Evolutionary conservation across 2,888 invertebrate species (phyloP).

Genomic region (Cancer borealis): DNA sequence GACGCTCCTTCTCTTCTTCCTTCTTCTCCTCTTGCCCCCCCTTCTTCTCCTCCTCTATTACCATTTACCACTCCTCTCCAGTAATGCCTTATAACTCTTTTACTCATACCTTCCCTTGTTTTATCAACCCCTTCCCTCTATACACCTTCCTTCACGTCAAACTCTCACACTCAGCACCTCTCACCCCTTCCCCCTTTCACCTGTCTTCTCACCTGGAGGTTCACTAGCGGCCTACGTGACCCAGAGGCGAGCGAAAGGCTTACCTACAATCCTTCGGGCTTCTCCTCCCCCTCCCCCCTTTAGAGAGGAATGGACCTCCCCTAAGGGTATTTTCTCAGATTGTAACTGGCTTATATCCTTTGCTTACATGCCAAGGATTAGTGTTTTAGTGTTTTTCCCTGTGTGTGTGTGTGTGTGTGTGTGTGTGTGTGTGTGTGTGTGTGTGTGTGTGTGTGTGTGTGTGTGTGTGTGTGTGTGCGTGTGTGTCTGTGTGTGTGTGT

Average conservation of each 20-base stretch:
- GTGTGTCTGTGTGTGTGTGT: too few species aligned
- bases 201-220: background rate
- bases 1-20: background rate
- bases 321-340: background rate
- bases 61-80: background rate
- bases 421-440: background rate
- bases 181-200: background rate
- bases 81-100: background rate
- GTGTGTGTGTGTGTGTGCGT: too few species aligned
- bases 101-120: background rate
- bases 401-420: background rate
- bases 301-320: background rate
- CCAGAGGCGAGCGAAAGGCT: background rate
- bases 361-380: slow-evolving; percentile 10
- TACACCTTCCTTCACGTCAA: background rate
- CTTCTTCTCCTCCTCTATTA: background rate
- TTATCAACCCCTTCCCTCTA: background rate
- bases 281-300: background rate
- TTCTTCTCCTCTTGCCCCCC: background rate
- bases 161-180: background rate
- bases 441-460: background rate
- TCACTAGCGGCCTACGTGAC: slow-evolving; percentile 2
- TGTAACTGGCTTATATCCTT: slow-evolving; percentile 1
- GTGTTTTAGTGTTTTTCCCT: background rate
- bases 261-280: background rate